These are phyloP conservation scores for Muschampia plurimacula DNA, from an alignment of 2,888 invertebrate genomes.

Conservation along the genomic window DNA sequence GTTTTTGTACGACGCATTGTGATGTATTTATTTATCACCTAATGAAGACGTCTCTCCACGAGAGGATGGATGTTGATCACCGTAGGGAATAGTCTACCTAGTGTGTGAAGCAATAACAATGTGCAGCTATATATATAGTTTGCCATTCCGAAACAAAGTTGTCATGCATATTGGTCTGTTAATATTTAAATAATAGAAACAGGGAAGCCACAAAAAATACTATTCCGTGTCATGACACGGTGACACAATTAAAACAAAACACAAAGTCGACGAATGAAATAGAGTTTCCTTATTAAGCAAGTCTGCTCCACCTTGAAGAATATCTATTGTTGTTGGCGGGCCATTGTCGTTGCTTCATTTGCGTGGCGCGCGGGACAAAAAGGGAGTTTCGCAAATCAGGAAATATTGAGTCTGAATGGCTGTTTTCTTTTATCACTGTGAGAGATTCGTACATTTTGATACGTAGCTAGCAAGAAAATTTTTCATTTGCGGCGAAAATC, in stretches of 20 bases:
- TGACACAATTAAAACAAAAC: slow-evolving; percentile 22
- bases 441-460: neutral
- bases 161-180: neutral
- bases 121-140: too few species aligned
- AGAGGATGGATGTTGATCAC: neutral
- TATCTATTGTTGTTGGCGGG: slow-evolving; percentile 22
- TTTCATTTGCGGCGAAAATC: neutral
- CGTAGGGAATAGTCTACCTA: too few species aligned
- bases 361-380: slow-evolving; percentile 19
- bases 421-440: neutral
- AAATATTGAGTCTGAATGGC: slow-evolving; percentile 10
- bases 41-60: neutral
- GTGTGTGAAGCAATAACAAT: too few species aligned
- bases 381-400: slow-evolving; percentile 24
- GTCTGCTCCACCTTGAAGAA: slow-evolving; percentile 24
- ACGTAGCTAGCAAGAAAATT: neutral
- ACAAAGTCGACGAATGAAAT: slow-evolving; percentile 20
- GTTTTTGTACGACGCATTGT: too few species aligned
- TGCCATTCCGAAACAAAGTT: too few species aligned
- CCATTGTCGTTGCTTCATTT: slow-evolving; percentile 30
- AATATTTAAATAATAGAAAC: neutral
- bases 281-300: slow-evolving; percentile 28
- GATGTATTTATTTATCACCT: too few species aligned
- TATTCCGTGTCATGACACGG: neutral
- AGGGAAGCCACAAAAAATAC: neutral